Base-by-base conservation (phyloP, 2,888 invertebrate genomes). In the Imbricaverruca yamaguchii region DNA sequence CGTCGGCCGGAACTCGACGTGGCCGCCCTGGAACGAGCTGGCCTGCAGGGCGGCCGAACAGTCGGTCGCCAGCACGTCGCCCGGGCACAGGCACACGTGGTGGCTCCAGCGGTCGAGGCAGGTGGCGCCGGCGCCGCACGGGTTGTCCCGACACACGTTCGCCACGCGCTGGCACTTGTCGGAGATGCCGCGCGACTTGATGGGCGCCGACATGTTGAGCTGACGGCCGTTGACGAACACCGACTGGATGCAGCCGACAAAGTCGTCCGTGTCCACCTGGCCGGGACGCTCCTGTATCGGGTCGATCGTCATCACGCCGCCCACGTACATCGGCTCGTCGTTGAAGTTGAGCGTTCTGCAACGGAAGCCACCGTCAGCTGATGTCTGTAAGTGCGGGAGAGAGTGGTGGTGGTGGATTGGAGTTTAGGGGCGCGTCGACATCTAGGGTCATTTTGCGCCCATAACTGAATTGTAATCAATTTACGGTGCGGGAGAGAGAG, bases 191-290 rank as follows among this genome's bases (percentile, higher is more conserved):
- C 91, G 90, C 8, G 93, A 91, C 80, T 91, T 89, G 4, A 94
- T 85, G 0, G 96, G 94, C 84, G 90, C 92, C 82, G 93, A 93
- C 81, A 96, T 88, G 86, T 96, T 96, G 55, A 96, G 87, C 0
- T 92, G 89, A 53, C 95, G 91, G 8, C 96, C 96, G 86, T 97
- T 96, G 81, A 97, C 91, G 0, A 93, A 91, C 3, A 97, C 93
- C 84, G 95, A 95, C 86, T 96, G 95, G 84, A 97, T 91, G 86
- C 98, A 98, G 10, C 98, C 98, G 23, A 97, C 92, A 83, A 98
- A 92, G 87, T 97, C 97, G 86, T 97, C 96, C 0, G 96, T 93
- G 85, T 93, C 93, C 67, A 97, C 91, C 88, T 97, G 96, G 0
- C 95, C 95, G 0, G 94, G 94, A 78, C 96, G 91, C 87, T 96